These are phyloP conservation scores for Ictalurus punctatus DNA, from an alignment of 2,113 vertebrate genomes.

Conservation along the genomic window DNA sequence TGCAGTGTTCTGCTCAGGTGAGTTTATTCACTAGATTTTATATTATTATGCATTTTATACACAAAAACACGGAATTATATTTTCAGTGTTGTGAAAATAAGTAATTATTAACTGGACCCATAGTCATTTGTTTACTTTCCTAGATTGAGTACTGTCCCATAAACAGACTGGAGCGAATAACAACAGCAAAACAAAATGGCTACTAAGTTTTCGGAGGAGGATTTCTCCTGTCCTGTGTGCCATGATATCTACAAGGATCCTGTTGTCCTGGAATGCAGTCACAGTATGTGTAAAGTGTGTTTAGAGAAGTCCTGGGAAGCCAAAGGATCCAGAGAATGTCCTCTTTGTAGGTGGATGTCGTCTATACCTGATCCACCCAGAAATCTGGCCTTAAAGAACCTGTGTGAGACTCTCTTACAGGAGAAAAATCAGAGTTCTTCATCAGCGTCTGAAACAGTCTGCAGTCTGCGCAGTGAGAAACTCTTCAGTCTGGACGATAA, in stretches of 20 bases:
- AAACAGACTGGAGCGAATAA: neutral
- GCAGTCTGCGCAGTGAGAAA: neutral
- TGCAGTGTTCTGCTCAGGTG: neutral
- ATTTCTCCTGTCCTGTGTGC: neutral
- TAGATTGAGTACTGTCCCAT: neutral
- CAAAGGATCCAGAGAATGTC: neutral
- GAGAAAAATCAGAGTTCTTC: neutral
- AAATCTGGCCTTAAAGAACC: neutral
- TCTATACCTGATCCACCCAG: accelerated
- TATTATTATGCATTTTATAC: neutral
- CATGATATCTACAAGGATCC: neutral
- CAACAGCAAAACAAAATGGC: neutral
- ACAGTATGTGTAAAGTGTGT: neutral
- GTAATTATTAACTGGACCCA: neutral
- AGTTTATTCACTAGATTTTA: neutral
- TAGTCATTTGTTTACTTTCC: neutral
- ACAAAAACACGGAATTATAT: neutral
- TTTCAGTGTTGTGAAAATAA: neutral
- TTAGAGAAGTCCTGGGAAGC: neutral
- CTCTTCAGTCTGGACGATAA: neutral
- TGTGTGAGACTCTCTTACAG: neutral
- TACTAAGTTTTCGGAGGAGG: neutral
- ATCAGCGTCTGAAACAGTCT: neutral
- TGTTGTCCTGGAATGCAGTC: neutral
- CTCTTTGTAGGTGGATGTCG: neutral